Percentiles rank a stretch among this genome's conserved stretches.
These are phyloP conservation scores for Castor canadensis DNA, from an alignment of 2,113 vertebrate species.

Conservation along the genomic window DNA sequence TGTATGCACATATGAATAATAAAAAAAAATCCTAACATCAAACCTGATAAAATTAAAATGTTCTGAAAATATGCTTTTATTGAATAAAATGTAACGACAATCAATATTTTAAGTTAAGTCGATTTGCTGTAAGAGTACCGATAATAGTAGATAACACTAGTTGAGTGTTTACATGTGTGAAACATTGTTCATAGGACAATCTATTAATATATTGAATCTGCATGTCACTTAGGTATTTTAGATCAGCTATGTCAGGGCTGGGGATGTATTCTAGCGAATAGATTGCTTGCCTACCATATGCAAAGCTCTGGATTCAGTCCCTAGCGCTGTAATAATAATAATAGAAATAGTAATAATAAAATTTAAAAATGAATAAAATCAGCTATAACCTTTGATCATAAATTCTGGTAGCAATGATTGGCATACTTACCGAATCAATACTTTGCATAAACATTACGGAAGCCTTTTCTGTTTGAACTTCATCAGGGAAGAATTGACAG, in stretches of 20 bases:
- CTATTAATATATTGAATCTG: not conserved
- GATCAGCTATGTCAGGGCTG: not conserved
- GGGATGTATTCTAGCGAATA: not conserved
- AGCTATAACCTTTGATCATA: not conserved
- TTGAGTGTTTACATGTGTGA: not conserved
- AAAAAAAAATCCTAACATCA: too few species aligned
- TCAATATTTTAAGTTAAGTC: not conserved
- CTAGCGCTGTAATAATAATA: not conserved
- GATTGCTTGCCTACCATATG: not conserved
- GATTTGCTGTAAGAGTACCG: not conserved
- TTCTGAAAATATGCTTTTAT: not conserved
- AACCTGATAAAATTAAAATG: not conserved
- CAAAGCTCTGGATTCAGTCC: not conserved
- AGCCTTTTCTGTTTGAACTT: conserved; percentile 59
- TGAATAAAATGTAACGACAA: conserved; percentile 33
- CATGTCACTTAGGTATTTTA: not conserved
- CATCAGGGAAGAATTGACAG: conserved; percentile 77
- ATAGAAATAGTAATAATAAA: not conserved
- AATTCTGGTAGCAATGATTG: not conserved
- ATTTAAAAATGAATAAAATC: not conserved
- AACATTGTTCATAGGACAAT: not conserved
- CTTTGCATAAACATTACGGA: conserved; percentile 82
- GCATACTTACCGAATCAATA: conserved; percentile 76
- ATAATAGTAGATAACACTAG: not conserved
- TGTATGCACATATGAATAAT: too few species aligned